Evolutionary conservation across 2,113 vertebrate species (phyloP).

Genomic region (Ictalurus furcatus): DNA sequence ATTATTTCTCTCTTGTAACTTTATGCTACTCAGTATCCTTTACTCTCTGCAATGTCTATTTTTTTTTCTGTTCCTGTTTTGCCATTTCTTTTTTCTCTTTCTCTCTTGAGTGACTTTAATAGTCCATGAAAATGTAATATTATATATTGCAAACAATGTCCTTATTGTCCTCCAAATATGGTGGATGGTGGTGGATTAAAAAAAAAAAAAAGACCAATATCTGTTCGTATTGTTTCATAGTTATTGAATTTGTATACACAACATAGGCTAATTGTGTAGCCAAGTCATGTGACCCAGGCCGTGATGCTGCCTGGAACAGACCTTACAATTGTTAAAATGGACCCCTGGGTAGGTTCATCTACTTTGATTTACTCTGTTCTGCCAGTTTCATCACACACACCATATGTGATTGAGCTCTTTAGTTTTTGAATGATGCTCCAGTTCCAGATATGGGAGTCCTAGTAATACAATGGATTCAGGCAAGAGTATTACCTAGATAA

Average conservation of each 20-base stretch:
- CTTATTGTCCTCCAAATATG: background rate
- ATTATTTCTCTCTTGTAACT: background rate
- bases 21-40: background rate
- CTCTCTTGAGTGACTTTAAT: background rate
- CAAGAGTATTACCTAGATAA: background rate
- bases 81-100: background rate
- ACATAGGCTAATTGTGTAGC: background rate
- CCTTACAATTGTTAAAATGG: background rate
- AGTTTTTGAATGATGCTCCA: background rate
- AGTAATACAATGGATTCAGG: background rate
- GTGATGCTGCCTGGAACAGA: background rate
- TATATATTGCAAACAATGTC: background rate
- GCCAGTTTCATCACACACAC: background rate
- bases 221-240: background rate
- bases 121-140: background rate
- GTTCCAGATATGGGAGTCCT: background rate
- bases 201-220: background rate
- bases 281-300: background rate
- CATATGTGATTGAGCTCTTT: background rate
- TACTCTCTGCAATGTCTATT: background rate
- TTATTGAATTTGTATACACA: background rate
- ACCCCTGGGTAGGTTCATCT: background rate
- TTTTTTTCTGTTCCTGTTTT: background rate
- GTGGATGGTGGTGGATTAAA: background rate
- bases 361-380: background rate